Percentiles rank a stretch among this genome's conserved stretches.
These are phyloP conservation scores for Petrocephalus sullivani DNA, from an alignment of 2,797 vertebrate species.

Conservation along the genomic window DNA sequence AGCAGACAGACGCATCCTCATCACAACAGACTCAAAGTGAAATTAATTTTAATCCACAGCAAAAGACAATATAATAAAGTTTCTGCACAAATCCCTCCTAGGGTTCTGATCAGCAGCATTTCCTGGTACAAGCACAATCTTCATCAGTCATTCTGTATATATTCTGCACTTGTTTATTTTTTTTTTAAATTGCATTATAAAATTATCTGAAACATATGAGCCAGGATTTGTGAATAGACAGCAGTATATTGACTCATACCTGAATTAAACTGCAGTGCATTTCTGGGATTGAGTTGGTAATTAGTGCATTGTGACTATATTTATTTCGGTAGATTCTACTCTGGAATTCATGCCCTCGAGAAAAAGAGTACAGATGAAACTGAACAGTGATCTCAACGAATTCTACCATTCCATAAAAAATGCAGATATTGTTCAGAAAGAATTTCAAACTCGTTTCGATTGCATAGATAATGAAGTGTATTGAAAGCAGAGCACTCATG, in stretches of 20 bases:
- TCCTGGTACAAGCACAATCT: neutral
- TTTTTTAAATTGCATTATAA: neutral
- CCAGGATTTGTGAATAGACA: neutral
- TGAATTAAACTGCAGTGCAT: constrained; percentile 3
- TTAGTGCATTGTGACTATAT: constrained; percentile 5
- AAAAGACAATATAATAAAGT: neutral
- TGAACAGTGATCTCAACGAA: neutral
- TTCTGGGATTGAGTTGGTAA: neutral
- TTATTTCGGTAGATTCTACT: neutral
- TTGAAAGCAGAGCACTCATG: neutral
- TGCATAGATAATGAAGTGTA: neutral
- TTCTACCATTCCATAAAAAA: neutral
- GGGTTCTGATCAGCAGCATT: neutral
- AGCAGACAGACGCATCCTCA: neutral
- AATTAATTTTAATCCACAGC: neutral
- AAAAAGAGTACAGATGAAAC: neutral
- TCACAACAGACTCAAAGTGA: neutral
- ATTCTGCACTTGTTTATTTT: neutral
- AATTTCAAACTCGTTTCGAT: neutral
- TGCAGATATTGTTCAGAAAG: neutral
- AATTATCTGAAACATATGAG: neutral
- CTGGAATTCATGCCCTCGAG: neutral
- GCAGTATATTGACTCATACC: neutral
- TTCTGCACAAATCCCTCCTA: neutral
- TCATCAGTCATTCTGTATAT: neutral